A percentile compares a stretch with the other conserved stretches of the same genome.
Conservation (phyloP, 2,888 invertebrate species). For the Lymantria monacha region DNA sequence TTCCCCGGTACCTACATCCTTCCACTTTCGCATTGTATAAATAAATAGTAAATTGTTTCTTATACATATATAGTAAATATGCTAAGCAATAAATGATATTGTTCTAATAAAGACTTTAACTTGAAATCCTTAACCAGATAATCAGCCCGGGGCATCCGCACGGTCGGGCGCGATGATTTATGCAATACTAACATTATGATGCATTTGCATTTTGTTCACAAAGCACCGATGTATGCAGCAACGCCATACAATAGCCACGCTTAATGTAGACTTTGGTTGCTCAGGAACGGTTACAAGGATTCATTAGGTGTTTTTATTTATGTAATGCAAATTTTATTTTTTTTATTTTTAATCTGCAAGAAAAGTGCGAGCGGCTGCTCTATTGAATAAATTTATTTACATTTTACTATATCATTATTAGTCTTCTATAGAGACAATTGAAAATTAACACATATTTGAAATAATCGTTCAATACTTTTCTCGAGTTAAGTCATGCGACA, state of each 20-base stretch:
- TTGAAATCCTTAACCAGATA: conserved; percentile 56
- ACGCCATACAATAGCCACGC: conserved; percentile 36
- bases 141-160: conserved; percentile 55
- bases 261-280: conserved; percentile 38
- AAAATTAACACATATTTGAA: too few species aligned
- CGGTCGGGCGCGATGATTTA: conserved; percentile 53
- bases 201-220: conserved; percentile 64
- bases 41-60: too few species aligned
- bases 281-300: conserved; percentile 35
- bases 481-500: too few species aligned
- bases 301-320: conserved; percentile 41
- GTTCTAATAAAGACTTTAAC: conserved; percentile 49
- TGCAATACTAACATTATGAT: conserved; percentile 55
- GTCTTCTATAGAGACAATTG: too few species aligned
- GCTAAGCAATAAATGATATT: conserved; percentile 25
- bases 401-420: too few species aligned
- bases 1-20: too few species aligned
- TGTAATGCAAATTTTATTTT: conserved; percentile 26
- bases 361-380: too few species aligned
- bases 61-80: too few species aligned
- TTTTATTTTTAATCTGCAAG: too few species aligned
- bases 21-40: too few species aligned
- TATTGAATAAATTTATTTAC: too few species aligned
- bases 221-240: conserved; percentile 41
- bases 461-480: too few species aligned